A percentile compares a stretch with the other conserved stretches of the same genome.
Conservation (phyloP, 92 coral and sea anemone genomes). For the Muricea muricata region DNA sequence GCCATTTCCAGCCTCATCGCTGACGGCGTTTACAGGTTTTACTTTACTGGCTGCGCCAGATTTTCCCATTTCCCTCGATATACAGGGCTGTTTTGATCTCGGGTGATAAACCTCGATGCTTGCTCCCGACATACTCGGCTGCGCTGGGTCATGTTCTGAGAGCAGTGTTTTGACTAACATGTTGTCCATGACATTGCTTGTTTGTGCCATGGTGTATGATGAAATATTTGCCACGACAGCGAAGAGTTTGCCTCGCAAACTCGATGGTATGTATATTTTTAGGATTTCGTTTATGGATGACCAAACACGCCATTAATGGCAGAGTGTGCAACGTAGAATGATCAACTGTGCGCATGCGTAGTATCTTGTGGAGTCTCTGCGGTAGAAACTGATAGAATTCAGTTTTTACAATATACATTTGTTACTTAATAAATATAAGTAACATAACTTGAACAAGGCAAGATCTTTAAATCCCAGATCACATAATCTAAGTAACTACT, state of each 20-base stretch:
- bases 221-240: not conserved
- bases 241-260: not conserved
- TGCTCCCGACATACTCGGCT: too few species aligned
- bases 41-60: not conserved
- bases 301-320: conserved; percentile 50
- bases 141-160: not conserved
- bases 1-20: not conserved
- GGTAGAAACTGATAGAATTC: too few species aligned
- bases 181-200: not conserved
- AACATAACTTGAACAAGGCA: not conserved
- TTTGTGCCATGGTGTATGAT: not conserved
- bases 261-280: not conserved
- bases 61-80: not conserved
- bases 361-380: too few species aligned
- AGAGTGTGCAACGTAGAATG: not conserved
- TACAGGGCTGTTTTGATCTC: not conserved
- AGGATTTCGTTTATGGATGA: conserved; percentile 23
- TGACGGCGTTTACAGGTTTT: not conserved
- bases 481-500: too few species aligned
- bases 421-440: too few species aligned
- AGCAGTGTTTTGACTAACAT: not conserved
- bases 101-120: too few species aligned
- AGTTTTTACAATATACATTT: too few species aligned
- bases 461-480: too few species aligned
- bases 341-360: too few species aligned